phyloP scores from a whole-genome alignment of 2,888 invertebrate species.

The Conistra vaccinii region DNA sequence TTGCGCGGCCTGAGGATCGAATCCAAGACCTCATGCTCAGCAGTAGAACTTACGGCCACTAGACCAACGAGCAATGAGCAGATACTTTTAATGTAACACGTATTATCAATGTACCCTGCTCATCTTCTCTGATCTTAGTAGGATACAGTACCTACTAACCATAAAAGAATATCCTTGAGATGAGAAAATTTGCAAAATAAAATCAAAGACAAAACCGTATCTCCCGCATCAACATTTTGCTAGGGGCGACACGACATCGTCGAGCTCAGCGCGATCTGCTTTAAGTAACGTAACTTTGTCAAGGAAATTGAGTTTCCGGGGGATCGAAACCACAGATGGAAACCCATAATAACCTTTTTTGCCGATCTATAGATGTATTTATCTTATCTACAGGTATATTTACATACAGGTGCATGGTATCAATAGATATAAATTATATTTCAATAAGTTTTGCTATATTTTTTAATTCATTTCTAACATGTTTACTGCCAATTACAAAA shows the following conservation, averaged over 20 bases:
- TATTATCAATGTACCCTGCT: background rate
- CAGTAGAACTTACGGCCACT: background rate
- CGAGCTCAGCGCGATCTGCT: conserved; percentile 57
- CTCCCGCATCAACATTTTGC: conserved; percentile 55
- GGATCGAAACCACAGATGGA: conserved; percentile 63
- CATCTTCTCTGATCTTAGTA: background rate
- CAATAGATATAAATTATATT: background rate
- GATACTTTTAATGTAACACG: background rate
- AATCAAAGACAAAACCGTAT: conserved; percentile 51
- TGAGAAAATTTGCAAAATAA: conserved; percentile 42
- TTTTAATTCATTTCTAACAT: conserved; percentile 52
- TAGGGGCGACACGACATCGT: conserved; percentile 54
- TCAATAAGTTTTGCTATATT: conserved; percentile 2
- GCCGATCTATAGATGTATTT: conserved; percentile 13
- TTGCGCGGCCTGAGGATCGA: too few relatives aligned
- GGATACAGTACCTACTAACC: background rate
- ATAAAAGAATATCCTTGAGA: conserved; percentile 8
- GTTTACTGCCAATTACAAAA: conserved; percentile 67
- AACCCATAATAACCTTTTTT: conserved; percentile 45
- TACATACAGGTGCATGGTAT: conserved; percentile 3
- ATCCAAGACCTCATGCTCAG: background rate
- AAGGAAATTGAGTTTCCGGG: conserved; percentile 77
- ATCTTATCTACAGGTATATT: too few relatives aligned
- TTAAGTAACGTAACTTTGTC: conserved; percentile 76
- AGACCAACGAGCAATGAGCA: background rate